Percentiles rank a stretch among this genome's conserved stretches.
Evolutionary conservation across 2,113 vertebrate species (phyloP).

Genomic region (Coracopsis vasa): DNA sequence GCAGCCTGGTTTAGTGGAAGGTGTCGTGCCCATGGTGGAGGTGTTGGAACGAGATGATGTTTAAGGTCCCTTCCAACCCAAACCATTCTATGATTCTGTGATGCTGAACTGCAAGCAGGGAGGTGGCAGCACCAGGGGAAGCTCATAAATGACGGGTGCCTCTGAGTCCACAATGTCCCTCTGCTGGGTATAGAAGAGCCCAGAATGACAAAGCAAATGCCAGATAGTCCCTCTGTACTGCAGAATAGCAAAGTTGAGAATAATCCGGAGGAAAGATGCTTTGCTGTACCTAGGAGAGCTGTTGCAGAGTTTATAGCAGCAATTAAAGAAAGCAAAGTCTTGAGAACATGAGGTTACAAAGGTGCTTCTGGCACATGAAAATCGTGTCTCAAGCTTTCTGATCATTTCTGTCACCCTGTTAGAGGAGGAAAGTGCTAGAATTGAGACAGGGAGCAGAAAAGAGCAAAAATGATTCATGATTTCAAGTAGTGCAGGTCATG

Average conservation of each 20-base stretch:
- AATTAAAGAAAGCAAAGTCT: neutral
- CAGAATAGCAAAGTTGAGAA: neutral
- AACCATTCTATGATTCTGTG: neutral
- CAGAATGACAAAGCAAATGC: neutral
- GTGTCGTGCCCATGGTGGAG: neutral
- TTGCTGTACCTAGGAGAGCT: neutral
- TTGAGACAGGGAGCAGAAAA: neutral
- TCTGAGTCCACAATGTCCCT: neutral
- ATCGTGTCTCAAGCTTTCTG: neutral
- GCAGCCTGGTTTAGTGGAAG: neutral
- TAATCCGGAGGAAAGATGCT: neutral
- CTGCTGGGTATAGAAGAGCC: neutral
- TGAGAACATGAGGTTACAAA: neutral
- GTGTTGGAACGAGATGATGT: neutral
- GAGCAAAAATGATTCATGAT: neutral
- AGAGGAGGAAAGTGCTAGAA: neutral
- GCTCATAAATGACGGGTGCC: fast-evolving
- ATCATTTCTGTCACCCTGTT: neutral
- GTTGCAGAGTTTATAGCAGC: neutral
- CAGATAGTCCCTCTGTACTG: neutral
- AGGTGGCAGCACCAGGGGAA: neutral
- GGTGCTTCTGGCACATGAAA: neutral
- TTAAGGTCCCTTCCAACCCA: neutral
- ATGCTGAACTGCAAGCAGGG: fast-evolving
- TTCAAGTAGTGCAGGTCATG: neutral